These are phyloP conservation scores for Phenganax subtilis DNA, from an alignment of 92 coral and sea anemone genomes.

Conservation along the genomic window DNA sequence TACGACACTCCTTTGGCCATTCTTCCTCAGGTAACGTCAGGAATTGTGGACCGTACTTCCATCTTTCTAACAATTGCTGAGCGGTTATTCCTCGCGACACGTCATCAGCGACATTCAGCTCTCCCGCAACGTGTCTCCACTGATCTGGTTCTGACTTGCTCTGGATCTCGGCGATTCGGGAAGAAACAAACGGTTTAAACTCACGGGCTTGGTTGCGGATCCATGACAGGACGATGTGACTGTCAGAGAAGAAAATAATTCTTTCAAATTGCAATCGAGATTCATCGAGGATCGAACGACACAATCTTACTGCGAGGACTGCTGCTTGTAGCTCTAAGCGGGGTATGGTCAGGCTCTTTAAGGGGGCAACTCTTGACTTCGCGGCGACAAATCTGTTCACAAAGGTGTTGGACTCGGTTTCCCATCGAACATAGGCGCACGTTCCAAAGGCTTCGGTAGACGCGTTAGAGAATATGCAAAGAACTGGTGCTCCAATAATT, in stretches of 20 bases:
- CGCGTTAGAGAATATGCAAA: too few species aligned
- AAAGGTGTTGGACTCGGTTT: too few species aligned
- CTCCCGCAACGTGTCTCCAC: too few species aligned
- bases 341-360: neutral
- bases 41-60: neutral
- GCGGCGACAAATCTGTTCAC: too few species aligned
- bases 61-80: neutral
- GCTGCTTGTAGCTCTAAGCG: conserved; percentile 13
- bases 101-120: too few species aligned
- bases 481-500: too few species aligned
- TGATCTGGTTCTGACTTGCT: too few species aligned
- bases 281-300: neutral
- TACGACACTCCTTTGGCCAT: neutral
- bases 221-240: neutral
- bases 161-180: too few species aligned
- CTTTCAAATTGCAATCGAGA: neutral
- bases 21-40: neutral
- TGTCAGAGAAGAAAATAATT: neutral
- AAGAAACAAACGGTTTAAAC: too few species aligned
- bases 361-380: conserved; percentile 1
- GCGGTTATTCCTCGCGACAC: neutral
- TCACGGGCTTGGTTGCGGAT: too few species aligned
- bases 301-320: neutral
- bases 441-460: too few species aligned
- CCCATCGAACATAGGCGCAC: too few species aligned